Base-by-base conservation (phyloP, 2,113 vertebrate genomes). In the Chloropsis hardwickii region DNA sequence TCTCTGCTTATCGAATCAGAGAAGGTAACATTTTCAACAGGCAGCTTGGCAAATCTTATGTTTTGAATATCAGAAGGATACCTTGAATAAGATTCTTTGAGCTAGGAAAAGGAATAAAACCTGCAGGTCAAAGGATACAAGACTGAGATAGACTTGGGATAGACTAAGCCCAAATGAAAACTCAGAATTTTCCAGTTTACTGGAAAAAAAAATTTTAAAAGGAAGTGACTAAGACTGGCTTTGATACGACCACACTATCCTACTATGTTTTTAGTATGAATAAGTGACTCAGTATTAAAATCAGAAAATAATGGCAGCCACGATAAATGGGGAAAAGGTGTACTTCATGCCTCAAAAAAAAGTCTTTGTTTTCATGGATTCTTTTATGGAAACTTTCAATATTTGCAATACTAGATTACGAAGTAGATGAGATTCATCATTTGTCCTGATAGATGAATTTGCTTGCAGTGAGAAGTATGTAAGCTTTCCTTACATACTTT, bases 241-340 rank as follows among this genome's bases (percentile, higher is more conserved):
- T 21, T 60, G 35, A 44, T 83, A 70, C 0, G 0, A 40, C 21
- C 24, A 37, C 4, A 22, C 22, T 53, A 35, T 58, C 13, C 28
- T 54, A 54, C 12, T 5, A 8, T 42, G 25, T 6, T 73, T 84
- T 69, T 40, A 47, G 11, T 40, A 44, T 33, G 18, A 67, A 35
- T 35, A 77, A 76, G 29, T 42, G 31, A 28, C 5, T 51, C 9
- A 42, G 15, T 16, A 23, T 35, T 44, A 40, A 48, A 51, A 48
- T 84, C 54, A 78, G 48, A 81, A 84, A 64, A n/a, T 19, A 67
- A 64, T 12, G 57, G 6, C 9, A 23, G 23, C 29, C 14, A 64
- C 0, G 1, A n/a, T 31, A 42, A 81, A 81, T 53, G 20, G 11
- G 5, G 6, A 37, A 79, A 54, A 37, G 3, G 4, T 20, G 7